Base-by-base conservation (phyloP, 53 echinoderm and acorn worm species). In the Echinometra lucunter region DNA sequence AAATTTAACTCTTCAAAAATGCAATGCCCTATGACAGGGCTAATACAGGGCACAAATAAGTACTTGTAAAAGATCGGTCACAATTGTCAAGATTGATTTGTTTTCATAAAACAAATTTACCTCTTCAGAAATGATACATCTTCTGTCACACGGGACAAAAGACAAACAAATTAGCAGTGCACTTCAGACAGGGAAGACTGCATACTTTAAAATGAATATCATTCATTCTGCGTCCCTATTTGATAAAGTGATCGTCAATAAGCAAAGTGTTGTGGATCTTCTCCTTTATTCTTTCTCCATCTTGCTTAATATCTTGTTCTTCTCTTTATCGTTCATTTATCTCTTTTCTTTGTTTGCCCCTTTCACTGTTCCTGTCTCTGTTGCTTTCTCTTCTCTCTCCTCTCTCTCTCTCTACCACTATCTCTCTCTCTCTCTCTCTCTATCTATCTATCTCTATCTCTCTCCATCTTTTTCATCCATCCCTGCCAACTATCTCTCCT, bases 101-200 rank as follows among this genome's bases (percentile, higher is more conserved):
- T 83, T n/a, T 44, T 83, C 47, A 83, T 47, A 83, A 83, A 42
- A 45, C 88, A 88, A 53, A 88, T 88, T 17, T 42, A 81, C 44
- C 81, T 81, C 21, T 81, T 42, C 18, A 81, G 81, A 81, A 81
- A 81, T 44, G 40, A 81, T 81, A 42, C 23, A 81, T 81, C 19
- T 81, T 17, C 81, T 74, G 74, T 23, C 81, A 44, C 19, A 44
- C 42, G 19, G 6, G 21, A 42, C 1, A 10, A 44, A 44, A 81
- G 44, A 25, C 40, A 44, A 81, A 81, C 81, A 81, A 81, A 81
- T 81, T 81, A 81, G 25, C 81, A 18, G 44, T 11, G 81, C 81
- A 81, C 81, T 74, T 2, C 5, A 44, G 81, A 44, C 18, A 19
- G 44, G 12, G 44, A 44, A 81, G 23, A 44, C 21, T 69, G 81